Base-by-base conservation (phyloP, 2,888 invertebrate species). In the Crocallis elinguaria region DNA sequence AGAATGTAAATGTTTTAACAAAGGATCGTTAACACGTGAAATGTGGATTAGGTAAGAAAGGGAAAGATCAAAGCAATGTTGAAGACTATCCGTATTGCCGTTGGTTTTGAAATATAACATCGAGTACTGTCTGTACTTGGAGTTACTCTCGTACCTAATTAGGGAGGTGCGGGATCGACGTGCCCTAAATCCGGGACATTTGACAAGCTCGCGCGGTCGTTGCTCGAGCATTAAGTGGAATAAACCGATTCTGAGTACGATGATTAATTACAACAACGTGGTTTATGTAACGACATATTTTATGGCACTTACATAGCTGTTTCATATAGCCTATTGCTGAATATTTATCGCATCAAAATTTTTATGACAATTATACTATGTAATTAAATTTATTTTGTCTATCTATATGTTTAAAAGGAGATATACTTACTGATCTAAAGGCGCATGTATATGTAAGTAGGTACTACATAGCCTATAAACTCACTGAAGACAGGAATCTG, bases 1-100 rank as follows among this genome's bases (percentile, higher is more conserved):
- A 69, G 63, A 68, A 71, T 64, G 64, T 38, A 59, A 66, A 41
- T 36, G 38, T 59, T 60, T 60, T 62, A 67, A 72, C 70, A 71
- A 67, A 70, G 64, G 60, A 70, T 62, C 55, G 56, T 61, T 58
- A 60, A 39, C 36, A 30, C 33, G 30, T 32, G 11, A 44, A 48
- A 54, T 43, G 46, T 49, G 39, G 48, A 43, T 54, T 48, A 43
- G 48, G 38, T 25, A 42, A n/a, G n/a, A n/a, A n/a, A 43, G 32
- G 33, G 13, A 49, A 43, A 14, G 33, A 29, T 50, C 32, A 14
- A 32, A 25, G 30, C 6, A 42, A 53, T 48, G 37, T 48, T 38
- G 21, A 14, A 37, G 29, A 9, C 23, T 35, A 35, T 25, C 30
- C 32, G 13, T n/a, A 48, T 44, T 38, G 17, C 17, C 12, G 38